phyloP scores from a whole-genome alignment of 2,888 invertebrate genomes.

The Aproaerema taeniolella region DNA sequence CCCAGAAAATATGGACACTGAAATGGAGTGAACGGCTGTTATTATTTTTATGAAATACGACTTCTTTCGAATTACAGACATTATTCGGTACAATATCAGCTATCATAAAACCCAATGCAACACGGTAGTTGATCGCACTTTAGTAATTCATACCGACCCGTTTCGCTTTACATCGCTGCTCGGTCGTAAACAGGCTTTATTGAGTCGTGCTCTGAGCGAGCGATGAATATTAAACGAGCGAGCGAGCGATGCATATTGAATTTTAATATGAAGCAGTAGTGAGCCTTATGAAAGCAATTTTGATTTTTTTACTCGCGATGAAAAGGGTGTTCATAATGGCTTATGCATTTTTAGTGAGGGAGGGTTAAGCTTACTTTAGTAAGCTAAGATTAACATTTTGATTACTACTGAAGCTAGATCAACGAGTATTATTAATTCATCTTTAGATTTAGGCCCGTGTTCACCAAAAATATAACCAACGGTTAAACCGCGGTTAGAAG shows the following conservation, averaged over 20 bases:
- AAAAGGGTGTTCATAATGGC: not conserved
- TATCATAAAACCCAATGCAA: constrained; percentile 18
- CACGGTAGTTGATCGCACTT: constrained; percentile 31
- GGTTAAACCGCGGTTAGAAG: too few species aligned
- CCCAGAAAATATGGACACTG: too few species aligned
- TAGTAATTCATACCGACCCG: constrained; percentile 41
- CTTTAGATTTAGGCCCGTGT: not conserved
- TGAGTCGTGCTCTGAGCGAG: constrained; percentile 48
- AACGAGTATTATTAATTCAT: not conserved
- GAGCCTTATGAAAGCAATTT: constrained; percentile 1
- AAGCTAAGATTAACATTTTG: too few species aligned
- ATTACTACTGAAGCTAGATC: not conserved
- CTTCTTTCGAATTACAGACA: too few species aligned
- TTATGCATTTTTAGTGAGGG: not conserved
- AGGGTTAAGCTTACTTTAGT: too few species aligned
- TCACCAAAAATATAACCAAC: too few species aligned
- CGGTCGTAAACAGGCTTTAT: constrained; percentile 61
- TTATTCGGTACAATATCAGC: constrained; percentile 9
- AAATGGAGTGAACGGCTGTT: too few species aligned
- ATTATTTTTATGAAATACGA: too few species aligned
- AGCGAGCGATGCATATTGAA: constrained; percentile 48
- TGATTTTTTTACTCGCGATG: not conserved
- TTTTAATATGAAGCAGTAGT: constrained; percentile 32
- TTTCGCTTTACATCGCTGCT: constrained; percentile 48
- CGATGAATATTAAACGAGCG: constrained; percentile 57